These are phyloP conservation scores for Eristalis pertinax DNA, from an alignment of 2,888 invertebrate genomes.

Conservation along the genomic window DNA sequence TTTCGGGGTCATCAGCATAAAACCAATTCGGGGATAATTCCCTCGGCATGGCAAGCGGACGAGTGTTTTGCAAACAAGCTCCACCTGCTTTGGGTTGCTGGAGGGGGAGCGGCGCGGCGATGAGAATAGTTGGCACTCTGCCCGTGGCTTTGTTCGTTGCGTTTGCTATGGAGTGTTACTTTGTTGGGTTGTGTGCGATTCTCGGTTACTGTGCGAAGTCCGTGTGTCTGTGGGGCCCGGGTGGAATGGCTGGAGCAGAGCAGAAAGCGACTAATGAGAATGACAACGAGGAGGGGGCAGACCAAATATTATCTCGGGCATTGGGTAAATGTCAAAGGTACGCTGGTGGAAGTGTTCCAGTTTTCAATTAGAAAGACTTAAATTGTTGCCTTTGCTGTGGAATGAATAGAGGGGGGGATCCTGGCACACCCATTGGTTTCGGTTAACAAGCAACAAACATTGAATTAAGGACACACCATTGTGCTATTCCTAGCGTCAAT, in stretches of 20 bases:
- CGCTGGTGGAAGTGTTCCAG: neutral
- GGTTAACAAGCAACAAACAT: neutral
- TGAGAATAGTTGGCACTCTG: slow-evolving; percentile 2
- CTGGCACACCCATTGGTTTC: neutral
- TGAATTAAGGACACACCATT: neutral
- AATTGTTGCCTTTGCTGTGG: neutral
- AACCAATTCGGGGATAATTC: slow-evolving; percentile 45
- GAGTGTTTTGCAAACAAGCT: slow-evolving; percentile 21
- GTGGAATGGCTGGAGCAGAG: too few species aligned
- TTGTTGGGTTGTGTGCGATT: neutral
- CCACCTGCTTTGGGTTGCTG: neutral
- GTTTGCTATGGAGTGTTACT: neutral
- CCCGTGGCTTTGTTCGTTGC: neutral
- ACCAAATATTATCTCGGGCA: neutral
- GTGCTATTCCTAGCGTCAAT: neutral
- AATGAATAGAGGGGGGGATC: neutral
- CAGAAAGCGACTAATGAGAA: neutral
- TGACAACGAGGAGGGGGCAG: neutral
- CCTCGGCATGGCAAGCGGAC: slow-evolving; percentile 3
- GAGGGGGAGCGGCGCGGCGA: neutral
- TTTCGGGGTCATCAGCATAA: slow-evolving; percentile 60
- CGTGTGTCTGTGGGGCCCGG: neutral
- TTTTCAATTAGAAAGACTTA: neutral
- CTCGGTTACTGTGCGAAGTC: neutral
- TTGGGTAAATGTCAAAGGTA: slow-evolving; percentile 1